Percentiles rank a stretch among this genome's conserved stretches.
Conservation (phyloP, 2,888 invertebrate species). For the Masnerella sp. region DNA sequence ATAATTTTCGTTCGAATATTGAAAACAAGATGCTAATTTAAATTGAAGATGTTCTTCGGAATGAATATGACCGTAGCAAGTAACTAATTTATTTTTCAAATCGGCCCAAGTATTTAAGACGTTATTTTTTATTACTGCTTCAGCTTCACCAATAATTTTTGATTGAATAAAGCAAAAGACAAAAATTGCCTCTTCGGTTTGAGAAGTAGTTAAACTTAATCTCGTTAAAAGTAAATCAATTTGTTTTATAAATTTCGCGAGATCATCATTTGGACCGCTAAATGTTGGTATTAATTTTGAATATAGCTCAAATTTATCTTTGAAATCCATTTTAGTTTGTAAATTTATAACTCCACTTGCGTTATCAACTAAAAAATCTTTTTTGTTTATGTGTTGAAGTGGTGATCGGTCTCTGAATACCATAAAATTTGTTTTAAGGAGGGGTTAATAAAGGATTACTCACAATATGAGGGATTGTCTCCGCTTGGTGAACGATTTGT, state of each 20-base stretch:
- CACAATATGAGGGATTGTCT: no score
- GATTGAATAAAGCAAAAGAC: conserved; percentile 14
- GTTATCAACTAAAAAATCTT: no score
- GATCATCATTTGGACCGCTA: conserved; percentile 4
- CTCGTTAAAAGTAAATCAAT: neutral
- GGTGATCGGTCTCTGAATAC: no score
- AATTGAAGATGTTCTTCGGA: conserved; percentile 17
- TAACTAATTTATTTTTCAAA: conserved; percentile 6
- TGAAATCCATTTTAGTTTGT: neutral
- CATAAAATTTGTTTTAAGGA: no score
- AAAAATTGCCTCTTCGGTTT: conserved; percentile 3
- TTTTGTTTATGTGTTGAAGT: no score
- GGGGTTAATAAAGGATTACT: no score
- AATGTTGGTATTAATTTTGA: conserved; percentile 2
- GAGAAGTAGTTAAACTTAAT: neutral
- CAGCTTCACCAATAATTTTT: conserved; percentile 2
- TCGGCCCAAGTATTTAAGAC: no score
- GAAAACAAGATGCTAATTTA: conserved; percentile 3
- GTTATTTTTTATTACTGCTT: conserved; percentile 9
- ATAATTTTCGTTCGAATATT: conserved; percentile 5
- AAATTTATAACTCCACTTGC: no score
- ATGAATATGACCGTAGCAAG: conserved; percentile 11
- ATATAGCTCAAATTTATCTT: neutral
- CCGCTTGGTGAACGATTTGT: no score
- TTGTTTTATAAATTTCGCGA: conserved; percentile 6